These are phyloP conservation scores for Drosophila rufa DNA, from an alignment of 1,140 invertebrate species.

Conservation along the genomic window DNA sequence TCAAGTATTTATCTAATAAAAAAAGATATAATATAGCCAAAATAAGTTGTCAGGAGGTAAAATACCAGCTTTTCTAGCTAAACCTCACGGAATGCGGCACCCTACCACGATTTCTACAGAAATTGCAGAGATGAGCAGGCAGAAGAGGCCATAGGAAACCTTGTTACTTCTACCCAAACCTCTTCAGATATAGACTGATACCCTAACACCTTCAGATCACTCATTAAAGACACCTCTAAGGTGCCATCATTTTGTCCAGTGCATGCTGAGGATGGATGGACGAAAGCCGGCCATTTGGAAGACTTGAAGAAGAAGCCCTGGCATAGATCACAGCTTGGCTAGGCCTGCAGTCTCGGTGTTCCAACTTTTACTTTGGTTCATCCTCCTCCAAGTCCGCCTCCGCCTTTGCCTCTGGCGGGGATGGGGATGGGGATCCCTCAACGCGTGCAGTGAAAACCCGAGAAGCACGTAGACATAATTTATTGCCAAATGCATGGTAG, in stretches of 20 bases:
- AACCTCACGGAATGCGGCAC: not conserved
- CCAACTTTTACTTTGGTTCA: slow-evolving; percentile 32
- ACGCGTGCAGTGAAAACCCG: slow-evolving; percentile 54
- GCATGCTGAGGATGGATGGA: not conserved
- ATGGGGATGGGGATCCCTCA: slow-evolving; percentile 5
- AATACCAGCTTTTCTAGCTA: no score
- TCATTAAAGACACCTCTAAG: not conserved
- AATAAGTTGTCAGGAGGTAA: not conserved
- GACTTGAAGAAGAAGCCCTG: slow-evolving; percentile 11
- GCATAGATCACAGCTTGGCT: slow-evolving; percentile 31
- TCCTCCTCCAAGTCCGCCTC: slow-evolving; percentile 7
- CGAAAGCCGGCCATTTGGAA: not conserved
- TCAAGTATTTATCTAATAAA: no score
- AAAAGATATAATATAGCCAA: no score
- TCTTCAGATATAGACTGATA: not conserved
- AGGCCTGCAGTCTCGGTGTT: not conserved
- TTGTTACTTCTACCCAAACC: not conserved
- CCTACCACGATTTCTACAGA: not conserved
- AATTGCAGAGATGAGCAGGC: not conserved
- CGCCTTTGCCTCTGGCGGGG: slow-evolving; percentile 1
- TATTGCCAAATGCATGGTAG: slow-evolving; percentile 65
- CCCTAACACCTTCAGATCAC: not conserved
- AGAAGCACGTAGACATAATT: slow-evolving; percentile 66
- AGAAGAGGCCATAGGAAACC: not conserved
- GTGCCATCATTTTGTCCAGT: not conserved